Base-by-base conservation (phyloP, 2,888 invertebrate genomes). In the Thera britannica region DNA sequence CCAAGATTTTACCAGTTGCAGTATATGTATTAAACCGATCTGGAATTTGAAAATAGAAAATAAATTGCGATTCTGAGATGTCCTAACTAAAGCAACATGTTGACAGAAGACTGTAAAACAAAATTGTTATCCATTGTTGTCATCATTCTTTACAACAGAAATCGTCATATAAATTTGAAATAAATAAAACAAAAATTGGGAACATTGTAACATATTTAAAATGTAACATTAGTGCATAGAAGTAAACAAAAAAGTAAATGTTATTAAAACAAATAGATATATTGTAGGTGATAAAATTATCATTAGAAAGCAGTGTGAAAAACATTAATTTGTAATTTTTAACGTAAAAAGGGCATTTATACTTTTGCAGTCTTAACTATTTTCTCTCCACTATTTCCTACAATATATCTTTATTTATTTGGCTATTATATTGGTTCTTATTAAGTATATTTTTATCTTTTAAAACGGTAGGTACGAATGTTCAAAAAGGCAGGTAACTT, bases 161-260 rank as follows among this genome's bases (percentile, higher is more conserved):
- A 61, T 72, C 72, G 74, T 85, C 87, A 86, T 75, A 74, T 67
- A 71, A 73, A 71, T 65, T 59, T 56, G 77, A 77, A 76, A 76
- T 77, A 76, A 76, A 78, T 93, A 87, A 87, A 94, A 94, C 90
- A 94, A 88, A 94, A 94, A 94, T 93, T 90, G 94, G 94, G 94
- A 94, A 86, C 94, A 94, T 88, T 93, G 90, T 93, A 92, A 94
- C 93, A 93, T 94, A 94, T 94, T 91, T 90, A 90, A 90, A 90
- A 89, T 84, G 83, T 92, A 91, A 93, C 87, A 83, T 90, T 93
- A 93, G 91, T 81, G 87, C 88, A 90, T 94, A 93, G 92, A 88
- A 87, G 81, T 89, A 89, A 88, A 62, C 76, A 77, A 85, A 85
- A 86, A 84, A 71, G 51, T 79, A 79, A 81, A 86, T 87, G 86